These are phyloP conservation scores for Brachyhypopomus occidentalis DNA, from an alignment of 2,113 vertebrate genomes.

Conservation along the genomic window DNA sequence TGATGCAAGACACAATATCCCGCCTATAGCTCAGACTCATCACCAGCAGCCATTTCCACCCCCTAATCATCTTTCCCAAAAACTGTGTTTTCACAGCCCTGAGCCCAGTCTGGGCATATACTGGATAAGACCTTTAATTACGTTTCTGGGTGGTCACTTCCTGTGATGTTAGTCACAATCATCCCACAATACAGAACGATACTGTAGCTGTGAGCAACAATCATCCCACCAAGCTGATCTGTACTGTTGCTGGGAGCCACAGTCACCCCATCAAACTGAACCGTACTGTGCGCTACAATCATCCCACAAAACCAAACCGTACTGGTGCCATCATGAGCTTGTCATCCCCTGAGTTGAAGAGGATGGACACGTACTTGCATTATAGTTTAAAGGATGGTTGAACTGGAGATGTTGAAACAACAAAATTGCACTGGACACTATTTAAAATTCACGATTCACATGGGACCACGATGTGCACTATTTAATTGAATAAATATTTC, in stretches of 20 bases:
- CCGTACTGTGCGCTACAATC: slow-evolving; percentile 67
- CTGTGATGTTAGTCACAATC: slow-evolving; percentile 33
- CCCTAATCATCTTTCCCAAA: slow-evolving; percentile 71
- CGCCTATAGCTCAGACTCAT: slow-evolving; percentile 40
- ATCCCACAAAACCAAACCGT: slow-evolving; percentile 77
- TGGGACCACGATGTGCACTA: too few species aligned
- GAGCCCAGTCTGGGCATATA: slow-evolving; percentile 69
- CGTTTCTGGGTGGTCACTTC: slow-evolving; percentile 58
- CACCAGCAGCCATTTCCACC: slow-evolving; percentile 65
- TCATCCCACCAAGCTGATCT: too few species aligned
- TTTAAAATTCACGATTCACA: too few species aligned
- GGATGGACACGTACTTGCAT: too few species aligned
- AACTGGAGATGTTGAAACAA: too few species aligned
- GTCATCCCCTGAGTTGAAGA: too few species aligned
- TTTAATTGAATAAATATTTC: too few species aligned
- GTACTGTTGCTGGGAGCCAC: slow-evolving; percentile 30
- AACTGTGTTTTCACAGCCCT: slow-evolving; percentile 58
- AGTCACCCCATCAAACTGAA: slow-evolving; percentile 40
- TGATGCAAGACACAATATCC: slow-evolving; percentile 55
- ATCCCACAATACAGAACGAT: too few species aligned
- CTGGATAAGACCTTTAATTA: slow-evolving; percentile 71
- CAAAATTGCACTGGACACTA: too few species aligned
- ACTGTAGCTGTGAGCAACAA: slow-evolving; percentile 34
- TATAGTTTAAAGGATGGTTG: too few species aligned
- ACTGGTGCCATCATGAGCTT: slow-evolving; percentile 64